Base-by-base conservation (phyloP, 2,797 vertebrate genomes). In the Brachyalestes nurse region DNA sequence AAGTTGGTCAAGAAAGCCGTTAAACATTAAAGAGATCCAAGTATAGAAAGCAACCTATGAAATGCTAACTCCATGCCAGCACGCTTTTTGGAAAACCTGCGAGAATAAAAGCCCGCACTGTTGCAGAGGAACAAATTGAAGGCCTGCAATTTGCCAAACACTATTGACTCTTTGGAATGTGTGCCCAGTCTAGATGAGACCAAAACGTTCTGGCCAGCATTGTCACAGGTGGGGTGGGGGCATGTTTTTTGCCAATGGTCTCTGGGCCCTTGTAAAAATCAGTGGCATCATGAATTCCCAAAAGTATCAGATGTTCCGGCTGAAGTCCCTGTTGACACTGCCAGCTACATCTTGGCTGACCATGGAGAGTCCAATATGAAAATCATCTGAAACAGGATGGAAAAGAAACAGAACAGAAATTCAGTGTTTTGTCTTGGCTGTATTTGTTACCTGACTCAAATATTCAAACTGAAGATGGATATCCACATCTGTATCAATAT, bases 261-360 rank as follows among this genome's bases (percentile, higher is more conserved):
- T 61, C 60, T 40, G 64, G 19, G 64, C 2, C 16, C 6, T 40
- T n/a, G 19, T 40, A 42, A 66, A 64, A 4, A 34, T 40, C 57
- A 60, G 25, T 60, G 3, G 13, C 60, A 13, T 61, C 10, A 25
- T 28, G 60, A 60, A 60, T 60, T 60, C 57, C 19, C 5, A 38
- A 34, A 66, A 66, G 34, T 66, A 40, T 17, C 60, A n/a, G 64
- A n/a, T 66, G 38, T 66, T 66, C 38, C 42, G 65, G 65, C n/a
- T 19, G 47, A 47, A 70, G 23, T 23, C 21, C 21, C 25, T 4
- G 42, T 42, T 67, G 3, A 40, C 38, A n/a, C 14, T 25, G 67
- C 61, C 14, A 38, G 40, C 40, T 42, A 13, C n/a, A n/a, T n/a
- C 55, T 62, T 62, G 5, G 25, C 42, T 25, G 12, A 14, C 42